Percentiles rank a stretch among this genome's conserved stretches.
phyloP scores from a whole-genome alignment of 1,140 invertebrate species.

The Scaptomyza hsui region DNA sequence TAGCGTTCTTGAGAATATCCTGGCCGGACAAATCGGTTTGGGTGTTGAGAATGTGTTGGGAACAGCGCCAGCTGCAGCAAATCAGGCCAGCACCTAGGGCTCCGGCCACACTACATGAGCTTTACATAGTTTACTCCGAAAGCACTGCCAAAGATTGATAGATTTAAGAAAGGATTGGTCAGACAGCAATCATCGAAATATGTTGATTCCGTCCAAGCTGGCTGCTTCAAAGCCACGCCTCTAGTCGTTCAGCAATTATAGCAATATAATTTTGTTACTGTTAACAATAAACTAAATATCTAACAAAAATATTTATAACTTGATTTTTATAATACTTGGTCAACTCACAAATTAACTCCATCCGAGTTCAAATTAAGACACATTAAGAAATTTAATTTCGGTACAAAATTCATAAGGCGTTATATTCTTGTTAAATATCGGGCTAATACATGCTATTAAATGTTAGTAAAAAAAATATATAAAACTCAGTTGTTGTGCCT shows the following conservation, averaged over 20 bases:
- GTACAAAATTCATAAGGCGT: slow-evolving; percentile 42
- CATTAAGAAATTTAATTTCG: neutral
- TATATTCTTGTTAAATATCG: slow-evolving; percentile 43
- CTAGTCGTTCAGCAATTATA: slow-evolving; percentile 66
- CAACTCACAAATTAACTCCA: neutral
- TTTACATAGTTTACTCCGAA: slow-evolving; percentile 24
- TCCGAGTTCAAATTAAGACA: neutral
- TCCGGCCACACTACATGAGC: neutral
- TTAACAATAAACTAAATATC: slow-evolving; percentile 59
- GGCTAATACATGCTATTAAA: slow-evolving; percentile 53
- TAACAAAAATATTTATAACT: slow-evolving; percentile 12
- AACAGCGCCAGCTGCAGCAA: slow-evolving; percentile 17
- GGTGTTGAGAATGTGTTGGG: slow-evolving; percentile 13
- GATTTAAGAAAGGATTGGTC: slow-evolving; percentile 49
- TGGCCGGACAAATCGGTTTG: slow-evolving; percentile 25
- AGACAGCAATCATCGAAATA: slow-evolving; percentile 30
- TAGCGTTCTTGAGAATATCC: slow-evolving; percentile 44
- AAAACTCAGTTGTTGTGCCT: slow-evolving; percentile 57
- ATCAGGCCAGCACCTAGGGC: slow-evolving; percentile 31
- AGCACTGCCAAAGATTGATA: slow-evolving; percentile 75
- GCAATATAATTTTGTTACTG: slow-evolving; percentile 56
- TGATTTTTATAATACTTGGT: neutral
- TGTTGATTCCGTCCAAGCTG: slow-evolving; percentile 72
- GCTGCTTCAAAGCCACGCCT: slow-evolving; percentile 48
- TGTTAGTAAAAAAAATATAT: slow-evolving; percentile 60